phyloP scores from a whole-genome alignment of 2,888 invertebrate species.

The Habroteleia sp. region DNA sequence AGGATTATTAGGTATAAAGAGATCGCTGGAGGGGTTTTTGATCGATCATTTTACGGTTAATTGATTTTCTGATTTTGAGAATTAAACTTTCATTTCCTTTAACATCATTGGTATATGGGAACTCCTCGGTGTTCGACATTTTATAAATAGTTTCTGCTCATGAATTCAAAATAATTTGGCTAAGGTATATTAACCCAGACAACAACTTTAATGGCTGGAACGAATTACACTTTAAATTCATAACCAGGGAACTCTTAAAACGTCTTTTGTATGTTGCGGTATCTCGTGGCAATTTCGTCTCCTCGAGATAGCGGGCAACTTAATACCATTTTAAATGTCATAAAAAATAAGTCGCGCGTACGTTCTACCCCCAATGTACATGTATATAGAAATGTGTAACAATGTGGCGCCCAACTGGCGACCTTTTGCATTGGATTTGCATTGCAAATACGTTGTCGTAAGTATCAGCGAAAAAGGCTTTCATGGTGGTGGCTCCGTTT shows the following conservation, averaged over 20 bases:
- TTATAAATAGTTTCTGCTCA: conserved; percentile 11
- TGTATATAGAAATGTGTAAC: conserved; percentile 41
- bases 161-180: conserved; percentile 28
- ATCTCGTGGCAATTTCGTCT: conserved; percentile 59
- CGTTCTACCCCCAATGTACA: conserved; percentile 16
- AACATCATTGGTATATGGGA: too few species aligned
- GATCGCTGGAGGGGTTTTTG: too few species aligned
- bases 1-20: too few species aligned
- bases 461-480: conserved; percentile 52
- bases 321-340: conserved; percentile 59
- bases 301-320: conserved; percentile 52
- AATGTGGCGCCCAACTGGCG: conserved; percentile 49
- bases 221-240: conserved; percentile 58
- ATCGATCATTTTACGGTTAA: too few species aligned
- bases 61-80: too few species aligned
- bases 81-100: too few species aligned
- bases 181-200: background rate
- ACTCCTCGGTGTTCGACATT: too few species aligned
- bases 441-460: conserved; percentile 55
- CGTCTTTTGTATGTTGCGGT: conserved; percentile 53
- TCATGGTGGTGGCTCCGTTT: conserved; percentile 27
- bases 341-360: conserved; percentile 57
- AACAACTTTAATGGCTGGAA: conserved; percentile 43
- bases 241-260: conserved; percentile 55
- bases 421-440: conserved; percentile 58